phyloP scores from a whole-genome alignment of 2,113 vertebrate genomes.

The Chionodraco myersi region DNA sequence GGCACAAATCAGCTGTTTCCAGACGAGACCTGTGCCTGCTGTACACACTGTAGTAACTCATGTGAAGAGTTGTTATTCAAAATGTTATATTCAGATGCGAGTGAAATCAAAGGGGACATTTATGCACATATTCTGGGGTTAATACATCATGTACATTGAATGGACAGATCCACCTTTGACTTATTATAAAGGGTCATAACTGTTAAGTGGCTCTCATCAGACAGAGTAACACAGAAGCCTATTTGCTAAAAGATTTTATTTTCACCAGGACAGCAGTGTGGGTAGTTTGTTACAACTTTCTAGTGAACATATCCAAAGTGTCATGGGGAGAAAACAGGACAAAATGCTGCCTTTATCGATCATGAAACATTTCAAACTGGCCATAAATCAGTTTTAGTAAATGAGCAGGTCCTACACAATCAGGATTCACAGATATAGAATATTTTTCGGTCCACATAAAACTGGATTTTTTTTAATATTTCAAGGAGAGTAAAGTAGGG shows the following conservation, averaged over 20 bases:
- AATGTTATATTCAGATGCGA: not conserved
- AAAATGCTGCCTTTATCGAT: not conserved
- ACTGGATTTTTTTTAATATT: constrained; percentile 11
- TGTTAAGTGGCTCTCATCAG: not conserved
- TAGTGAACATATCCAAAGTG: constrained; percentile 15
- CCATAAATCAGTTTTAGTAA: constrained; percentile 30
- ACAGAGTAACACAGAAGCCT: not conserved
- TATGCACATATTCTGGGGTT: not conserved
- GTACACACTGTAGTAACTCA: not conserved
- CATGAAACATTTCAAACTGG: constrained; percentile 43
- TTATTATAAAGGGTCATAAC: not conserved
- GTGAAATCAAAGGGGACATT: not conserved
- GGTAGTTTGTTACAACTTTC: constrained; percentile 33
- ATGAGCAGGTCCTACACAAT: constrained; percentile 47
- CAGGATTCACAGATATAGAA: constrained; percentile 48
- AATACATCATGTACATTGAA: not conserved
- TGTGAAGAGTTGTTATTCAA: not conserved
- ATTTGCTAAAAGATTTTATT: not conserved
- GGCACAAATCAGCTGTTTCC: not conserved
- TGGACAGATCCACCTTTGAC: not conserved
- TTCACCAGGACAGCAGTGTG: constrained; percentile 38
- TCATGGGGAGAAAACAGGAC: not conserved
- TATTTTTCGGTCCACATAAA: not conserved
- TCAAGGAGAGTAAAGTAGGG: constrained; percentile 4
- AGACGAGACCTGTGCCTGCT: not conserved